Evolutionary conservation across 2,888 invertebrate species (phyloP).

Genomic region (Eurytoma californica): DNA sequence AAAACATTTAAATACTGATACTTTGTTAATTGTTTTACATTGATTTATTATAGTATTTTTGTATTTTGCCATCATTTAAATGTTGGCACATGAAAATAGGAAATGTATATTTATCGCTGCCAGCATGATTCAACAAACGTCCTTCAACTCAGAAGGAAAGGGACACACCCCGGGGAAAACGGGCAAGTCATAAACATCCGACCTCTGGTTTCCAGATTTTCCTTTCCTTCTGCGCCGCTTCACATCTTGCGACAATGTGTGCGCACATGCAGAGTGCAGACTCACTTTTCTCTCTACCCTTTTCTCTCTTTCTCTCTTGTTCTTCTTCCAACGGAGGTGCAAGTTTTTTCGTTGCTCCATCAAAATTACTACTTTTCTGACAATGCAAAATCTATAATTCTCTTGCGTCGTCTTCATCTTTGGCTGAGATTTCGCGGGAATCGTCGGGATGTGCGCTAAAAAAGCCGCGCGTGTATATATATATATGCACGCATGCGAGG

Average conservation of each 20-base stretch:
- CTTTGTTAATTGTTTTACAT: too few species aligned
- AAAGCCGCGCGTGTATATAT: constrained; percentile 20
- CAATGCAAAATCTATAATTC: not conserved
- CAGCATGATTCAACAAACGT: constrained; percentile 7
- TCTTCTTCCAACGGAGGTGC: not conserved
- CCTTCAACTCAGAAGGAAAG: not conserved
- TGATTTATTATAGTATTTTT: too few species aligned
- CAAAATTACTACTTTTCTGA: not conserved
- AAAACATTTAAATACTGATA: too few species aligned
- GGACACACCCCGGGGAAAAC: constrained; percentile 35
- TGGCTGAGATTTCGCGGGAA: constrained; percentile 24
- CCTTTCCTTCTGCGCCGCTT: not conserved
- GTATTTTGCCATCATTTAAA: too few species aligned
- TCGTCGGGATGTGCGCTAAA: constrained; percentile 29
- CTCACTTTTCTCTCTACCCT: too few species aligned
- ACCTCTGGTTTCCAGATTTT: constrained; percentile 49
- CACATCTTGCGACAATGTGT: constrained; percentile 49
- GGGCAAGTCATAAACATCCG: constrained; percentile 32
- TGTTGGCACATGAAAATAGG: too few species aligned
- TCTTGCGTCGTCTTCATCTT: not conserved
- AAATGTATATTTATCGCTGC: too few species aligned
- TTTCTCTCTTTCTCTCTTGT: not conserved
- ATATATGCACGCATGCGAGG: not conserved
- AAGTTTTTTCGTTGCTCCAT: not conserved
- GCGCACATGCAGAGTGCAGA: not conserved